Evolutionary conservation across 2,113 vertebrate species (phyloP).

Genomic region (Perca flavescens): DNA sequence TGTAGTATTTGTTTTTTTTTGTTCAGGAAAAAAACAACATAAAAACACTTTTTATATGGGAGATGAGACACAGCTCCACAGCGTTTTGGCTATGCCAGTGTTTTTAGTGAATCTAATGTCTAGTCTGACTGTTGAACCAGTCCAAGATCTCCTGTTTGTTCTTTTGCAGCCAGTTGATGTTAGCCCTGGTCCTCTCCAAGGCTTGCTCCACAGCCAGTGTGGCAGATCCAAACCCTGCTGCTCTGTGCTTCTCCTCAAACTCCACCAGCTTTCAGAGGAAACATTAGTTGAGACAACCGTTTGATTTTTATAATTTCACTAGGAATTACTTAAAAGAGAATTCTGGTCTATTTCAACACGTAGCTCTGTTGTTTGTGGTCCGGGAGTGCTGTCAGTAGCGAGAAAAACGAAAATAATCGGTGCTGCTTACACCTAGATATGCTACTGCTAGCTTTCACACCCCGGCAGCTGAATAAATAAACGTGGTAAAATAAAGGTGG

Average conservation of each 20-base stretch:
- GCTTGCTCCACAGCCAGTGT: constrained; percentile 89
- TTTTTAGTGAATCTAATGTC: background rate
- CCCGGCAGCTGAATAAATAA: too few species aligned
- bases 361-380: too few species aligned
- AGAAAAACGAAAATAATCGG: too few species aligned
- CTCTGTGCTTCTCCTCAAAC: constrained; percentile 84
- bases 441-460: too few species aligned
- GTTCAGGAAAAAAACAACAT: background rate
- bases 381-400: too few species aligned
- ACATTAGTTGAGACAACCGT: background rate
- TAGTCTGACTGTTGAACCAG: constrained; percentile 81
- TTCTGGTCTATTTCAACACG: too few species aligned
- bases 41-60: background rate
- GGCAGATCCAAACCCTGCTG: constrained; percentile 87
- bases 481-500: too few species aligned
- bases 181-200: constrained; percentile 87
- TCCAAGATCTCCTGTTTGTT: constrained; percentile 76
- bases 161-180: constrained; percentile 89
- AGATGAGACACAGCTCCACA: background rate
- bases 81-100: background rate
- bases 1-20: background rate
- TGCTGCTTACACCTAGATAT: too few species aligned
- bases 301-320: background rate
- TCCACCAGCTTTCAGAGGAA: constrained; percentile 83
- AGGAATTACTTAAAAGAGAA: background rate